These are phyloP conservation scores for Ganaspis brasiliensis DNA, from an alignment of 2,888 invertebrate species.

Conservation along the genomic window DNA sequence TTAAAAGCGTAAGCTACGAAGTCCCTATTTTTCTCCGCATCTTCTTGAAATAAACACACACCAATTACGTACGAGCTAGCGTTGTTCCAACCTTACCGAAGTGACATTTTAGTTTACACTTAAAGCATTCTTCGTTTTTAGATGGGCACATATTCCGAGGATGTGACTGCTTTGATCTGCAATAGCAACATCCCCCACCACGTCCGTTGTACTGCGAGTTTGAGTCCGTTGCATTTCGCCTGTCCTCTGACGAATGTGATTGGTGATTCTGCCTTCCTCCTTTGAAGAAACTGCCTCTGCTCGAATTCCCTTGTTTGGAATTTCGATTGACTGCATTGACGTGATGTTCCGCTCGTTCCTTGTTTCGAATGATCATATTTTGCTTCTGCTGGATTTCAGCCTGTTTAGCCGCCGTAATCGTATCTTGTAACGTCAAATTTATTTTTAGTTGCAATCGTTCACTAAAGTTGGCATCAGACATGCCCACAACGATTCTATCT, in stretches of 20 bases:
- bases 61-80: too few species aligned
- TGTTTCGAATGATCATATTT: conserved; percentile 41
- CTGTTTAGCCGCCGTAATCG: conserved; percentile 47
- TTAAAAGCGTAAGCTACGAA: too few species aligned
- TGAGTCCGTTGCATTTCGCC: neutral
- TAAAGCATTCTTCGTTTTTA: conserved; percentile 54
- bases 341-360: conserved; percentile 1
- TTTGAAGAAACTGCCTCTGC: neutral
- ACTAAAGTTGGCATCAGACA: conserved; percentile 60
- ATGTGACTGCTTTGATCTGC: conserved; percentile 44
- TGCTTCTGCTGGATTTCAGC: conserved; percentile 57
- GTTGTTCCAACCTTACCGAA: conserved; percentile 51
- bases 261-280: neutral
- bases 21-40: conserved; percentile 66
- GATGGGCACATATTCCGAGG: conserved; percentile 58
- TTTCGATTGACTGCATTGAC: neutral
- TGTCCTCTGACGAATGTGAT: neutral
- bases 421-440: conserved; percentile 48
- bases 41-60: conserved; percentile 68
- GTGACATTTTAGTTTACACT: conserved; percentile 62
- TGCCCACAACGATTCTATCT: conserved; percentile 67
- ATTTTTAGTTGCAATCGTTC: conserved; percentile 62
- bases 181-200: conserved; percentile 44
- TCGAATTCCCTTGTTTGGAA: neutral
- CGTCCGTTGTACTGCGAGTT: neutral